phyloP scores from a whole-genome alignment of 2,888 invertebrate species.

The Lymantria monacha region DNA sequence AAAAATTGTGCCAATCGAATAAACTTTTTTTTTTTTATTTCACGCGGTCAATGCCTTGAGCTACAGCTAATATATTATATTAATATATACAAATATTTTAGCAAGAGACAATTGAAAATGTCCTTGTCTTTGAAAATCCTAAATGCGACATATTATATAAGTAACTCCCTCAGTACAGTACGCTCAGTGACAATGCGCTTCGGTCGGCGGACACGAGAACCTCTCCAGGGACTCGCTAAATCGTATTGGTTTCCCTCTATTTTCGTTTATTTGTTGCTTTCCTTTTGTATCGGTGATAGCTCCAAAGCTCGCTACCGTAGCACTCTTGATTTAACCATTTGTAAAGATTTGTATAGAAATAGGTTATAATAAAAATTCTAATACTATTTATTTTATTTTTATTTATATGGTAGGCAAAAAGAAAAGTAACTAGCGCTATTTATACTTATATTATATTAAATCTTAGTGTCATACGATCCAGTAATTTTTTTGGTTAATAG shows the following conservation, averaged over 20 bases:
- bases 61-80: too few species aligned
- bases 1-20: too few species aligned
- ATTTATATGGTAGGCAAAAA: too few species aligned
- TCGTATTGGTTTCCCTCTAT: slow-evolving; percentile 65
- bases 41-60: too few species aligned
- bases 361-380: slow-evolving; percentile 2
- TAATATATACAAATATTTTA: too few species aligned
- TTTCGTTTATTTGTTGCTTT: slow-evolving; percentile 57
- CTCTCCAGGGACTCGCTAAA: slow-evolving; percentile 64
- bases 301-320: slow-evolving; percentile 31
- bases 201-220: slow-evolving; percentile 43
- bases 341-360: slow-evolving; percentile 17
- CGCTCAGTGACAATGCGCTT: slow-evolving; percentile 56
- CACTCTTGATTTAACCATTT: slow-evolving; percentile 30
- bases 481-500: too few species aligned
- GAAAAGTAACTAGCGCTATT: too few species aligned
- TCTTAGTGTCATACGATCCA: too few species aligned
- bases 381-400: too few species aligned
- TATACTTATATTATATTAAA: too few species aligned
- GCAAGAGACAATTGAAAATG: slow-evolving; percentile 8
- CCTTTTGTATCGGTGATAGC: slow-evolving; percentile 25
- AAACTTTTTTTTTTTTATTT: too few species aligned
- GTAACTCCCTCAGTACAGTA: slow-evolving; percentile 37
- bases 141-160: slow-evolving; percentile 25
- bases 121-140: slow-evolving; percentile 12